Conservation (phyloP, 2,888 invertebrate species). For the Macaria notata region DNA sequence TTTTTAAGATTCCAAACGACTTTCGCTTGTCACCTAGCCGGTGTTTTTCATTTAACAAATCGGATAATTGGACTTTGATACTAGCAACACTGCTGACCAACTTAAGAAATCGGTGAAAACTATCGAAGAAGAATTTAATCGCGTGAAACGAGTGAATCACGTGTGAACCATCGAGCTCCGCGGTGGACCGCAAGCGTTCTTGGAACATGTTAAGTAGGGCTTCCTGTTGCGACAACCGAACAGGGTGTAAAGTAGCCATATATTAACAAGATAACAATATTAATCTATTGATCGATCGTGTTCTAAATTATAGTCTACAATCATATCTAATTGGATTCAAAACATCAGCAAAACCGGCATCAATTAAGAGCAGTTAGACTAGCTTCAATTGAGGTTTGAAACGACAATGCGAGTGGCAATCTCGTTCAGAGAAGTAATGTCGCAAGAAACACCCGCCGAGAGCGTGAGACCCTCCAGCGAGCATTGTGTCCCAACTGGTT, state of each 20-base stretch:
- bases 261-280: constrained; percentile 12
- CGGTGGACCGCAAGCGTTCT: constrained; percentile 38
- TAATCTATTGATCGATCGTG: background rate
- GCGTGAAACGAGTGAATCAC: constrained; percentile 39
- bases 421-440: constrained; percentile 50
- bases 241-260: constrained; percentile 6
- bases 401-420: constrained; percentile 47
- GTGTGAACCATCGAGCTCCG: constrained; percentile 50
- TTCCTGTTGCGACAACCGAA: constrained; percentile 32
- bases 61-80: constrained; percentile 42
- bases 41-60: constrained; percentile 41
- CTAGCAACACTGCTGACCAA: constrained; percentile 30
- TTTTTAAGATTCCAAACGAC: constrained; percentile 47
- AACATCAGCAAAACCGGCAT: constrained; percentile 38
- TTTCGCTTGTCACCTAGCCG: constrained; percentile 57
- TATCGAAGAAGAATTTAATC: constrained; percentile 32
- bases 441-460: constrained; percentile 68
- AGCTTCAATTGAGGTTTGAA: constrained; percentile 37
- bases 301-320: constrained; percentile 20
- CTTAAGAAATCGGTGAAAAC: constrained; percentile 38
- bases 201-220: constrained; percentile 40
- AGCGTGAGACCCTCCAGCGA: constrained; percentile 61
- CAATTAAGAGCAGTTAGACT: constrained; percentile 43
- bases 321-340: constrained; percentile 39
- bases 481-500: constrained; percentile 66